phyloP scores from a whole-genome alignment of 2,888 invertebrate species.

The Drosophila diplacantha region DNA sequence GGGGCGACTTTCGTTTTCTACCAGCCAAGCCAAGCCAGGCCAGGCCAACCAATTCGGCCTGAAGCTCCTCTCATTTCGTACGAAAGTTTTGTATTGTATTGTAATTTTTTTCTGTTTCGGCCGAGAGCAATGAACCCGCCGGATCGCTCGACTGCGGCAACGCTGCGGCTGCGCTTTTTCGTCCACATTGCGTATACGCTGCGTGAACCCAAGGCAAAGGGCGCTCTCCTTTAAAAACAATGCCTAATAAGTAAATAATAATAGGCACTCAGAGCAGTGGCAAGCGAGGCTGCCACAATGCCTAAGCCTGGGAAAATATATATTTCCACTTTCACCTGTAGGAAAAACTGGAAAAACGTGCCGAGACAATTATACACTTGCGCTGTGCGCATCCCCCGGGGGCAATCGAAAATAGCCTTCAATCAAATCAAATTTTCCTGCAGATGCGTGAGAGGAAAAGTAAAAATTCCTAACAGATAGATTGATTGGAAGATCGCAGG shows the following conservation, averaged over 20 bases:
- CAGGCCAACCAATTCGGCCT: slow-evolving; percentile 51
- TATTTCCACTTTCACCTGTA: slow-evolving; percentile 75
- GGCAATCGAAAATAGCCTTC: slow-evolving; percentile 22
- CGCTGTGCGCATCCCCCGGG: slow-evolving; percentile 12
- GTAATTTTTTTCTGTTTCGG: slow-evolving; percentile 7
- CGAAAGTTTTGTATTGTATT: slow-evolving; percentile 43
- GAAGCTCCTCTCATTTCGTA: slow-evolving; percentile 44
- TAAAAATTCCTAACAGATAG: slow-evolving; percentile 32
- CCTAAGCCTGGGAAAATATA: slow-evolving; percentile 39
- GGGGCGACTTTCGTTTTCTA: slow-evolving; percentile 67
- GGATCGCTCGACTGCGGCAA: not conserved
- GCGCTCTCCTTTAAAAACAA: slow-evolving; percentile 27
- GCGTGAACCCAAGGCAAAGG: slow-evolving; percentile 48
- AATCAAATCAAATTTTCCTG: slow-evolving; percentile 16
- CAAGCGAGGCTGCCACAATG: slow-evolving; percentile 15
- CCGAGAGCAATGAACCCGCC: slow-evolving; percentile 48
- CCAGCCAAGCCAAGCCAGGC: slow-evolving; percentile 20
- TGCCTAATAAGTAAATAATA: slow-evolving; percentile 31
- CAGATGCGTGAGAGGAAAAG: slow-evolving; percentile 22
- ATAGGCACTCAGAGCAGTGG: slow-evolving; percentile 13
- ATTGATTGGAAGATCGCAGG: slow-evolving; percentile 25
- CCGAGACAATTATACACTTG: slow-evolving; percentile 38
- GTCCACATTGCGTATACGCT: slow-evolving; percentile 54
- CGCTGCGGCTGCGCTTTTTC: slow-evolving; percentile 32
- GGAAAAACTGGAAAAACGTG: slow-evolving; percentile 41